Evolutionary conservation across 1,140 invertebrate species (phyloP), one percentile per base, ranked within the genome.

Genomic region (Zaprionus ghesquierei): DNA sequence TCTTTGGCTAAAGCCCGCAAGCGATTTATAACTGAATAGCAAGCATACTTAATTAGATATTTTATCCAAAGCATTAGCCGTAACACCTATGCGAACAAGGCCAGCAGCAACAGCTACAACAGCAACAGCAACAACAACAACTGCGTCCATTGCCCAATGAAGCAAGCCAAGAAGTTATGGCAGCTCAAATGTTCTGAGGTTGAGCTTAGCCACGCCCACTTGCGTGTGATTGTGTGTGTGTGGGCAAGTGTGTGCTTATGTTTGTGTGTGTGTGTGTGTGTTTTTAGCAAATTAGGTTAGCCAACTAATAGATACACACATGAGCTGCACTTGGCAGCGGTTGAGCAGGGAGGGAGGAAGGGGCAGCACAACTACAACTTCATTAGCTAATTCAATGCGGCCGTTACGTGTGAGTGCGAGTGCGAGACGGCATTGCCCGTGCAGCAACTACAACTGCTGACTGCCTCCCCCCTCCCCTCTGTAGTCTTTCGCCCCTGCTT

Each of bases 281-380:
- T 81, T 81, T 75, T 87, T 86, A 82, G 84, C 75, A 86, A 86
- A 86, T 82, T 86, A 86, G 79, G 75, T 87, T 79, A 79, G 66
- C 79, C 69, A 81, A 79, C 82, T 87, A 87, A 81, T 81, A 87
- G 81, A 86, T 81, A 75, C 69, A 75, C 49, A 50, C 49, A 50
- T 50, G 20, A 22, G n/a, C 15, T 29, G 27, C 27, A 31, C 20
- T 61, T 61, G 49, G n/a, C 33, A 27, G 31, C 25, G 50, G n/a
- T 35, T 41, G 35, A 41, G 35, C 1, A 3, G 27, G 46, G 1
- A 41, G 50, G 38, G 46, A 51, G 22, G 69, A 23, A 12, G 25
- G 62, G 41, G 8, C 23, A 66, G 25, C 55, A 62, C 80, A 73
- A 86, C 75, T 81, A 87, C 84, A 87, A 87, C 82, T 87, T 87